Evolutionary conservation across 2,888 invertebrate species (phyloP).

Genomic region (Lampropteryx suffumata): DNA sequence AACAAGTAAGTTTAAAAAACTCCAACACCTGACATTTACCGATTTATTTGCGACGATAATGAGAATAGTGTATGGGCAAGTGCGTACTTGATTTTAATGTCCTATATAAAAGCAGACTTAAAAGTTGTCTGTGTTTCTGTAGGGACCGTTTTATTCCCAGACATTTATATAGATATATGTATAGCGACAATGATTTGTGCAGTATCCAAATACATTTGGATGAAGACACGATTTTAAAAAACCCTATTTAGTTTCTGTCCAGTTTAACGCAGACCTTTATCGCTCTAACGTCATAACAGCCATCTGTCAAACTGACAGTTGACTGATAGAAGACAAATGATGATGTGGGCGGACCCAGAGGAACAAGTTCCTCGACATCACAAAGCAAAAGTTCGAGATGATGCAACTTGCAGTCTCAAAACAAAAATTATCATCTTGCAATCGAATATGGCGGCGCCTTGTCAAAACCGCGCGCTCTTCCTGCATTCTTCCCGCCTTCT

Average conservation of each 20-base stretch:
- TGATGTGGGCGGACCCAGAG: no score
- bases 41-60: conserved; percentile 24
- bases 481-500: conserved; percentile 69
- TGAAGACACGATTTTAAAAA: no score
- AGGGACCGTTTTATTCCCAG: background rate
- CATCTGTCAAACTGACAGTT: no score
- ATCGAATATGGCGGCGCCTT: conserved; percentile 46
- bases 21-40: conserved; percentile 41
- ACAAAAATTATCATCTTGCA: conserved; percentile 29
- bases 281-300: no score
- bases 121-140: conserved; percentile 4
- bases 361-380: no score
- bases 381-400: conserved; percentile 13
- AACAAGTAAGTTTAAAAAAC: conserved; percentile 34
- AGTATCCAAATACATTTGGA: no score
- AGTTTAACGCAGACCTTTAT: no score
- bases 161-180: no score
- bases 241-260: no score
- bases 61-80: conserved; percentile 5
- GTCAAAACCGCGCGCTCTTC: conserved; percentile 67
- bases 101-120: conserved; percentile 1
- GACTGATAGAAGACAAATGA: no score
- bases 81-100: conserved; percentile 16
- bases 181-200: no score
- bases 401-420: conserved; percentile 31